A percentile compares a stretch with the other conserved stretches of the same genome.
These are phyloP conservation scores for Sinentomon sp. DNA, from an alignment of 2,888 invertebrate species.

Conservation along the genomic window DNA sequence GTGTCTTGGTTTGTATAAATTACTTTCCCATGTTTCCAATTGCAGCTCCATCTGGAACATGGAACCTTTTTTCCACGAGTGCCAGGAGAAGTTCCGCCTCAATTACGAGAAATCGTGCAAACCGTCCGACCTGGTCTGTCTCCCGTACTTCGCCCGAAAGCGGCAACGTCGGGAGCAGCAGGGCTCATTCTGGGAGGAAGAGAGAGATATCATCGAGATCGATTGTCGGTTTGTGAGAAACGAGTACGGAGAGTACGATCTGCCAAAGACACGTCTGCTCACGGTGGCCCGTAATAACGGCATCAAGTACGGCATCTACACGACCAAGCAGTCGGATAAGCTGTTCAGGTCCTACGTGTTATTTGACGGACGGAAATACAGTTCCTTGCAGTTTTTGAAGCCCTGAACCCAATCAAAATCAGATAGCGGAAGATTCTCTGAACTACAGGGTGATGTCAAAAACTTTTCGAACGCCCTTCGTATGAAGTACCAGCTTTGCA, in stretches of 20 bases:
- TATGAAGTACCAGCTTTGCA: background rate
- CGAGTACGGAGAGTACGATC: conserved; percentile 32
- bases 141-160: conserved; percentile 4
- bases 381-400: conserved; percentile 29
- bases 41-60: conserved; percentile 51
- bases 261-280: conserved; percentile 56
- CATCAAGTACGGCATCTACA: conserved; percentile 32
- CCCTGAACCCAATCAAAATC: background rate
- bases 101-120: too few species aligned
- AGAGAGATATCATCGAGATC: conserved; percentile 17
- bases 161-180: background rate
- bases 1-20: too few species aligned
- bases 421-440: too few species aligned
- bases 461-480: too few species aligned
- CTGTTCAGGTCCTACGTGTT: conserved; percentile 46
- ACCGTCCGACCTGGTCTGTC: too few species aligned
- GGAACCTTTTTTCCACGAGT: conserved; percentile 40
- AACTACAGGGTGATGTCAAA: too few species aligned
- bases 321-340: conserved; percentile 45
- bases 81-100: too few species aligned
- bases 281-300: conserved; percentile 36
- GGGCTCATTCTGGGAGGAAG: too few species aligned
- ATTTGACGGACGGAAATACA: conserved; percentile 43
- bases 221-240: conserved; percentile 34
- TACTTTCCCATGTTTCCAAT: too few species aligned